Evolutionary conservation across 2,797 vertebrate genomes (phyloP).

Genomic region (Acanthis flammea): DNA sequence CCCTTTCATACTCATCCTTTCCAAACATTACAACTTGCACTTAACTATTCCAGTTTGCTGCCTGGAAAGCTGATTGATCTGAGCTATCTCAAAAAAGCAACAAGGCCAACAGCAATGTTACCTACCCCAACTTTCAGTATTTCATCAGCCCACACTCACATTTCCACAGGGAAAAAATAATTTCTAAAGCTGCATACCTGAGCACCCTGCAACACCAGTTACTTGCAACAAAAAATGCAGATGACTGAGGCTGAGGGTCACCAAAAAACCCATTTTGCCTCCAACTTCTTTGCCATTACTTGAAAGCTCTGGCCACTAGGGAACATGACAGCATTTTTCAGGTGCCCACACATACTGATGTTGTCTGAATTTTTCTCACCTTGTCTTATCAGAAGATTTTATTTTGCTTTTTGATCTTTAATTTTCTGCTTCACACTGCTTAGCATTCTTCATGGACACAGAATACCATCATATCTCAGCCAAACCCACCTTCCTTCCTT

Average conservation of each 20-base stretch:
- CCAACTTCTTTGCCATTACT: not conserved
- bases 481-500: constrained; percentile 18
- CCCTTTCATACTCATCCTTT: not conserved
- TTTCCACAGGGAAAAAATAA: not conserved
- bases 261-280: not conserved
- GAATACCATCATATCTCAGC: not conserved
- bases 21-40: not conserved
- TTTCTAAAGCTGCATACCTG: not conserved
- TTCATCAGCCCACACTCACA: not conserved
- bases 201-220: not conserved
- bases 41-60: not conserved
- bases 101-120: not conserved
- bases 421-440: constrained; percentile 36
- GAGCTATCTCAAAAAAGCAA: not conserved
- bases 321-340: not conserved
- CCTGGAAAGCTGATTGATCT: not conserved
- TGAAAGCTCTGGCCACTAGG: not conserved
- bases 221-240: not conserved
- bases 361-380: not conserved
- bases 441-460: not conserved
- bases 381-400: not conserved
- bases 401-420: not conserved
- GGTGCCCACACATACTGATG: not conserved
- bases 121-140: not conserved
- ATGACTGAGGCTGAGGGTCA: not conserved